Evolutionary conservation across 2,113 vertebrate genomes (phyloP), one percentile per base, ranked within the genome.

Genomic region (Thalassoma bifasciatum): DNA sequence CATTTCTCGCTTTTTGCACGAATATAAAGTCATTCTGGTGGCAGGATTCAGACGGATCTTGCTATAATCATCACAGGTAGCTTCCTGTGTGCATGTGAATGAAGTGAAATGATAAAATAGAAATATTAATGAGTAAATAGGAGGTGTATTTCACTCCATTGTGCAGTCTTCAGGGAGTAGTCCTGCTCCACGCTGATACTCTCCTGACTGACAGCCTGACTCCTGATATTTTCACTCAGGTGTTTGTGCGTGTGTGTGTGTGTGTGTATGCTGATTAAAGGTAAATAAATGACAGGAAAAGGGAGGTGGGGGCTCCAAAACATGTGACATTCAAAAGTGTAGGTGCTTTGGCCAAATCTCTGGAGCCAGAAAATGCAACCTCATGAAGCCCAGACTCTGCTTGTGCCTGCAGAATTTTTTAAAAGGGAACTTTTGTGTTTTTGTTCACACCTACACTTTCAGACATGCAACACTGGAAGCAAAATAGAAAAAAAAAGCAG

Each of bases 81-180:
- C 59, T 82, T 77, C 56, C 58, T 59, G 5, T 19, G 23, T 21
- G 44, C n/a, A 51, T 46, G 64, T 34, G 40, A 66, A 72, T 71
- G 62, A 82, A 24, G 61, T 22, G 36, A 72, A 59, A 49, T 82
- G 83, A 88, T 92, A 81, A 91, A 86, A 85, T 65, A 47, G 88
- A 56, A 88, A 77, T 83, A 89, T 89, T 89, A 79, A 92, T 89
- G 76, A 82, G 24, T 21, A 17, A 42, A 56, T 21, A 19, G 37
- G 52, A 66, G 66, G 60, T 59, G 26, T 36, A 56, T 74, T 88
- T 74, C 54, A 57, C 38, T 52, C 51, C 21, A 5, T 17, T 82
- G 70, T 65, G 63, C 38, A n/a, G 51, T 46, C 75, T 81, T 61
- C n/a, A 47, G 84, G 74, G 80, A 19, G 68, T 50, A 19, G 40